A percentile compares a stretch with the other conserved stretches of the same genome.
Evolutionary conservation across 2,888 invertebrate species (phyloP).

Genomic region (Platycheirus rosarum): DNA sequence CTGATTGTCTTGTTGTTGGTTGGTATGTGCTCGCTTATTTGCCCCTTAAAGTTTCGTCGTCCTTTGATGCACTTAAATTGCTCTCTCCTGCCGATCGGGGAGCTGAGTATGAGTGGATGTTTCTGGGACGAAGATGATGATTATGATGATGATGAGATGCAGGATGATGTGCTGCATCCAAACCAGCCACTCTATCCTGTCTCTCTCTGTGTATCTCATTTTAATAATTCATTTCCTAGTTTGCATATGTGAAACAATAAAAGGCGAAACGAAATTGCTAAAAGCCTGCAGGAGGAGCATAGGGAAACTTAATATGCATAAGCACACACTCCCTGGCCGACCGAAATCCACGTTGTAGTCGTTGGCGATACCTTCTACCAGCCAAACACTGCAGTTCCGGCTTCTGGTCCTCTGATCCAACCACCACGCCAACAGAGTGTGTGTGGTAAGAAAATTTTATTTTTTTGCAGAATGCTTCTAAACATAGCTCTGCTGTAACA

Average conservation of each 20-base stretch:
- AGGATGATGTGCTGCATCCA: conserved; percentile 45
- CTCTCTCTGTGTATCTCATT: conserved; percentile 70
- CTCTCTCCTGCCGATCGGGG: conserved; percentile 2
- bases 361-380: conserved; percentile 9
- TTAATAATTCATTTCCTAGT: conserved; percentile 74
- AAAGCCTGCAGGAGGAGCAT: conserved; percentile 27
- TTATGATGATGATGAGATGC: conserved; percentile 19
- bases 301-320: conserved; percentile 62
- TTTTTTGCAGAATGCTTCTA: conserved; percentile 18
- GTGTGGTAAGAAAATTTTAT: conserved; percentile 11
- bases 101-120: no score
- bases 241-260: conserved; percentile 73
- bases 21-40: conserved; percentile 6
- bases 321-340: conserved; percentile 54
- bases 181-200: conserved; percentile 65
- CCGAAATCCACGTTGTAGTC: background rate
- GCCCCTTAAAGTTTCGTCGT: background rate
- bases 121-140: conserved; percentile 7
- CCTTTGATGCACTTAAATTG: conserved; percentile 60
- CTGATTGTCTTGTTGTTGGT: background rate
- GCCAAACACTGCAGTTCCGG: background rate
- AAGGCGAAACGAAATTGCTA: conserved; percentile 61
- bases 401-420: conserved; percentile 1
- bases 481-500: conserved; percentile 32
- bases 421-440: conserved; percentile 8